A percentile compares a stretch with the other conserved stretches of the same genome.
Evolutionary conservation across 2,797 vertebrate species (phyloP).

Genomic region (Chloroceryle inda): DNA sequence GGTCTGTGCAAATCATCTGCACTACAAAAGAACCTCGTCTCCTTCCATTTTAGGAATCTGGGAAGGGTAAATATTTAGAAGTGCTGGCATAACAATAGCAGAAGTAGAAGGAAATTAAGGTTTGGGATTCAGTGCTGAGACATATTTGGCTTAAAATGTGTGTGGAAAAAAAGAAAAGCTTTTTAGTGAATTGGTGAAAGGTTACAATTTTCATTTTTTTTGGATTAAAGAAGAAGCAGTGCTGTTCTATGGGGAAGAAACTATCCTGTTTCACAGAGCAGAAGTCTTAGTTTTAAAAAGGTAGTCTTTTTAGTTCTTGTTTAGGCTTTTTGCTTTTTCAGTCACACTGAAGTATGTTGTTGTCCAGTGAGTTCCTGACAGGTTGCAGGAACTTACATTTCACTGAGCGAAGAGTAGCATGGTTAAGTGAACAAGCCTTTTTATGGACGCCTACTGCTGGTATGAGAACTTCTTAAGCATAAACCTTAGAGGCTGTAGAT

Average conservation of each 20-base stretch:
- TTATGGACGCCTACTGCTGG: neutral
- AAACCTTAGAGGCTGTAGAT: neutral
- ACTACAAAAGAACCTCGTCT: slow-evolving; percentile 73
- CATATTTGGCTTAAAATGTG: slow-evolving; percentile 37
- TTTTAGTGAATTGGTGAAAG: slow-evolving; percentile 8
- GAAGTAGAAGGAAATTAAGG: slow-evolving; percentile 81
- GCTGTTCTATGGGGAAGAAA: neutral
- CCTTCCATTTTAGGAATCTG: slow-evolving; percentile 82
- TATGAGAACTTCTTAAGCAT: neutral
- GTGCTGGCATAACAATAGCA: slow-evolving; percentile 83
- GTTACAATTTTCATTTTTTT: neutral
- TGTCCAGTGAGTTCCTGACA: neutral
- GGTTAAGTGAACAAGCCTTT: neutral
- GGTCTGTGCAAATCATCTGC: slow-evolving; percentile 67
- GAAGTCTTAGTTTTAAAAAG: neutral
- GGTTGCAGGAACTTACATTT: neutral
- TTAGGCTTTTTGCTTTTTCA: neutral
- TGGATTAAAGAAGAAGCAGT: neutral
- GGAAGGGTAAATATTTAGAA: slow-evolving; percentile 94
- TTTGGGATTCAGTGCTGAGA: slow-evolving; percentile 74
- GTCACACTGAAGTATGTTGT: neutral
- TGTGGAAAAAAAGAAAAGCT: slow-evolving; percentile 33
- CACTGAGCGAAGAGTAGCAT: neutral
- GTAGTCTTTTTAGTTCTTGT: neutral
- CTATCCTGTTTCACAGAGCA: neutral